A percentile compares a stretch with the other conserved stretches of the same genome.
phyloP scores from a whole-genome alignment of 2,888 invertebrate species.

The Carcina quercana region DNA sequence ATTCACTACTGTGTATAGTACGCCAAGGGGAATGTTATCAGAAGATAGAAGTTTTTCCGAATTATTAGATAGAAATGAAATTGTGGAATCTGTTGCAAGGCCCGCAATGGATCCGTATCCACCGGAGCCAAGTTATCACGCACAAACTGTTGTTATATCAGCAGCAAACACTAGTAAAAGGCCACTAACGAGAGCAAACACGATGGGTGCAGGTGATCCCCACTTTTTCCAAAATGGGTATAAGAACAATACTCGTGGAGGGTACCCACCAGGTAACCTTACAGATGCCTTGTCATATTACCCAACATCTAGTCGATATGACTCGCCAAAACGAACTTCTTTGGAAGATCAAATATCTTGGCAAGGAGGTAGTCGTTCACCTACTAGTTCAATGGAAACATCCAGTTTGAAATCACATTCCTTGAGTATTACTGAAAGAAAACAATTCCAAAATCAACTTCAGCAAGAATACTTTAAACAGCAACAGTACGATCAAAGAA shows the following conservation, averaged over 20 bases:
- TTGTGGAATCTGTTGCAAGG: conserved; percentile 46
- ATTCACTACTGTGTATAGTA: conserved; percentile 84
- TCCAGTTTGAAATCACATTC: conserved; percentile 74
- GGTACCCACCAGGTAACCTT: conserved; percentile 81
- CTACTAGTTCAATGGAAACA: conserved; percentile 77
- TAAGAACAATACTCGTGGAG: conserved; percentile 77
- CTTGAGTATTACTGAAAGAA: conserved; percentile 69
- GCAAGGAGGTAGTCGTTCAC: conserved; percentile 74
- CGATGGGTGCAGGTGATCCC: conserved; percentile 69
- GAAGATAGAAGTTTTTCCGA: conserved; percentile 80
- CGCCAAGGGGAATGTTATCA: conserved; percentile 76
- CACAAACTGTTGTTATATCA: conserved; percentile 69
- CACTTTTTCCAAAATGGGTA: conserved; percentile 77
- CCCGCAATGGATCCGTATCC: conserved; percentile 61
- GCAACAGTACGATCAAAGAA: conserved; percentile 70
- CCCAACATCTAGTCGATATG: conserved; percentile 80
- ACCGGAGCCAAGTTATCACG: conserved; percentile 73
- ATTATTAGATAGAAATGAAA: conserved; percentile 77
- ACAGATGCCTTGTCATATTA: conserved; percentile 89
- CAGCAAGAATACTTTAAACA: conserved; percentile 72
- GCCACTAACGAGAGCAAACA: conserved; percentile 74
- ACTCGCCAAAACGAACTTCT: conserved; percentile 69
- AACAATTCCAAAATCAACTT: conserved; percentile 69
- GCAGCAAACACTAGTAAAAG: conserved; percentile 52
- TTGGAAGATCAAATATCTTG: conserved; percentile 77